Conservation (phyloP, 2,797 vertebrate species). For the Anabacerthia variegaticeps region DNA sequence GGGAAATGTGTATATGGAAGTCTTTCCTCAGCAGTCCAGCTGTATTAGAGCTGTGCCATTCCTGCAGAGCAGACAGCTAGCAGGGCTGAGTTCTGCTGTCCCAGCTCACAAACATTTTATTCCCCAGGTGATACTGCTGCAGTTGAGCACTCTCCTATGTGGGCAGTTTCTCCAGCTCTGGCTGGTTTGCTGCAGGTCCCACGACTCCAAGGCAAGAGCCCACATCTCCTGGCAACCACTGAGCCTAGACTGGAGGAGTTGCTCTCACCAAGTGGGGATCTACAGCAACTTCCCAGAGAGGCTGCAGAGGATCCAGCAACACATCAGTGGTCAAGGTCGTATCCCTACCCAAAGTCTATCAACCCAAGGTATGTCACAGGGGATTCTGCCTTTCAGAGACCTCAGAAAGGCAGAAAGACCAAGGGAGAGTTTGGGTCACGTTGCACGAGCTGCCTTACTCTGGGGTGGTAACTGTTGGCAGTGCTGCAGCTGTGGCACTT, state of each 20-base stretch:
- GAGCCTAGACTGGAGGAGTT: not conserved
- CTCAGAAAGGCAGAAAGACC: not conserved
- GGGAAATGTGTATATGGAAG: fast-evolving
- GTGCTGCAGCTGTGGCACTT: not conserved
- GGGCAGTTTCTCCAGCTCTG: not conserved
- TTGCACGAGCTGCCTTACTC: not conserved
- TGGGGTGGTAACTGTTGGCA: not conserved
- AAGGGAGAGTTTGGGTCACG: not conserved
- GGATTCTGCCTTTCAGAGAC: not conserved
- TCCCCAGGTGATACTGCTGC: not conserved
- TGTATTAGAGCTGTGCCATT: not conserved
- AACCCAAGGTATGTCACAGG: not conserved
- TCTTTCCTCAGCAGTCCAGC: not conserved
- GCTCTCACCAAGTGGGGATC: not conserved
- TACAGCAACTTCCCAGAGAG: not conserved
- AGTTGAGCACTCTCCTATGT: not conserved
- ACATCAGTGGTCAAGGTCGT: fast-evolving
- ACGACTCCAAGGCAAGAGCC: not conserved
- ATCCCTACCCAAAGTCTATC: not conserved
- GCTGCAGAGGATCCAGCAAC: not conserved
- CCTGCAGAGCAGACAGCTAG: not conserved
- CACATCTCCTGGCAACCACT: not conserved
- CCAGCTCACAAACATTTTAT: fast-evolving
- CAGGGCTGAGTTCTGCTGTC: not conserved
- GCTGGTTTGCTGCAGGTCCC: not conserved